Evolutionary conservation across 1,140 invertebrate genomes (phyloP).

Genomic region (Catajapyx aquilonaris): DNA sequence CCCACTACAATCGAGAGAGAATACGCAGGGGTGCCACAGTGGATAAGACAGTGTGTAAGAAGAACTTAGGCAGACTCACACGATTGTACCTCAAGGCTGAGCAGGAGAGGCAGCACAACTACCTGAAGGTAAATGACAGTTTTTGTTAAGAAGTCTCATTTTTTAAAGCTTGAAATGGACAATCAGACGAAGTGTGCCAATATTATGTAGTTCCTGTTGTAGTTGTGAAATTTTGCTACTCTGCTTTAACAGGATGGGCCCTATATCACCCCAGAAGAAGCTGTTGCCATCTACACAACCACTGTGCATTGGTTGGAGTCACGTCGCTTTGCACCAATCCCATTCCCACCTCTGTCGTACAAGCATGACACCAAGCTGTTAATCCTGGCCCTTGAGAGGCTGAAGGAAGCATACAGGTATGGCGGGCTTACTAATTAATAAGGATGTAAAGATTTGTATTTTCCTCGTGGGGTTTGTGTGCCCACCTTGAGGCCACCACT

Average conservation of each 20-base stretch:
- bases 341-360: constrained; percentile 95
- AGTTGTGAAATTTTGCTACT: neutral
- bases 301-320: constrained; percentile 99
- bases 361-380: constrained; percentile 98
- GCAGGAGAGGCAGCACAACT: constrained; percentile 98
- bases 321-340: constrained; percentile 91
- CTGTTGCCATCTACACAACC: constrained; percentile 97
- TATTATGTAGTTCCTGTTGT: too few relatives aligned
- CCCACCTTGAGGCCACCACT: constrained; percentile 1
- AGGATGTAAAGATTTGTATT: too few relatives aligned
- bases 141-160: too few relatives aligned
- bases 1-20: constrained; percentile 96
- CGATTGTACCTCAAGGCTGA: constrained; percentile 94
- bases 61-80: constrained; percentile 92
- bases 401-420: constrained; percentile 88
- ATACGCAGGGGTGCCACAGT: constrained; percentile 84
- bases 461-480: too few relatives aligned
- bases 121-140: too few relatives aligned
- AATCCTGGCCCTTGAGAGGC: constrained; percentile 84
- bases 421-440: too few relatives aligned
- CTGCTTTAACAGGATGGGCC: constrained; percentile 59
- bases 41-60: constrained; percentile 99
- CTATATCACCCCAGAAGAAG: constrained; percentile 97
- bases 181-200: too few relatives aligned
- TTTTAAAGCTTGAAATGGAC: too few relatives aligned